Conservation (phyloP, 2,888 invertebrate species). For the Cheiracanthium punctorium region DNA sequence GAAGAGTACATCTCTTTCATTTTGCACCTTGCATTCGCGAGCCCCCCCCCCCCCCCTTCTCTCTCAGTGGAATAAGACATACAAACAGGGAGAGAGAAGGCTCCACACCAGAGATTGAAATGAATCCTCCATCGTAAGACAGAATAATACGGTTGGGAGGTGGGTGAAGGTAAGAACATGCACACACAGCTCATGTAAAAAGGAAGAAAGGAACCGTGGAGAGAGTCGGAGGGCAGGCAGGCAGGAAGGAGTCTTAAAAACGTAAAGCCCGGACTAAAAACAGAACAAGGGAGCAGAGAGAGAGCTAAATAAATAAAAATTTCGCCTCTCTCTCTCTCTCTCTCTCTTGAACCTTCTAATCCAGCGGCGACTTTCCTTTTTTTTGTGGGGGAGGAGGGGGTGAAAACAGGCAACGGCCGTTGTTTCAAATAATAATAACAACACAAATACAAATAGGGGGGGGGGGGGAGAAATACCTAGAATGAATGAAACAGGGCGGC, state of each 20-base stretch:
- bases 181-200: neutral
- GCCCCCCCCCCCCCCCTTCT: too few species aligned
- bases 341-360: constrained; percentile 54
- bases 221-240: neutral
- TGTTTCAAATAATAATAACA: constrained; percentile 48
- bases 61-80: too few species aligned
- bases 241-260: neutral
- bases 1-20: too few species aligned
- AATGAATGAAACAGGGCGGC: neutral
- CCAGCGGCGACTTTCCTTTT: constrained; percentile 62
- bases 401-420: constrained; percentile 18
- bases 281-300: neutral
- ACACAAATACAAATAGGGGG: constrained; percentile 21
- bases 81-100: neutral
- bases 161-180: neutral
- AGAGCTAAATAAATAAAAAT: constrained; percentile 13
- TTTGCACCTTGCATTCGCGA: too few species aligned
- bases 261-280: constrained; percentile 4
- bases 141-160: neutral
- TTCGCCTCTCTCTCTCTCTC: constrained; percentile 22
- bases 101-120: neutral
- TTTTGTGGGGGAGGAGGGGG: too few species aligned
- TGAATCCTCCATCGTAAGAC: neutral
- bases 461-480: neutral
- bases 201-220: neutral